Evolutionary conservation across 1,140 invertebrate species (phyloP), one percentile per base, ranked within the genome.

Genomic region (Drosophila lowei): DNA sequence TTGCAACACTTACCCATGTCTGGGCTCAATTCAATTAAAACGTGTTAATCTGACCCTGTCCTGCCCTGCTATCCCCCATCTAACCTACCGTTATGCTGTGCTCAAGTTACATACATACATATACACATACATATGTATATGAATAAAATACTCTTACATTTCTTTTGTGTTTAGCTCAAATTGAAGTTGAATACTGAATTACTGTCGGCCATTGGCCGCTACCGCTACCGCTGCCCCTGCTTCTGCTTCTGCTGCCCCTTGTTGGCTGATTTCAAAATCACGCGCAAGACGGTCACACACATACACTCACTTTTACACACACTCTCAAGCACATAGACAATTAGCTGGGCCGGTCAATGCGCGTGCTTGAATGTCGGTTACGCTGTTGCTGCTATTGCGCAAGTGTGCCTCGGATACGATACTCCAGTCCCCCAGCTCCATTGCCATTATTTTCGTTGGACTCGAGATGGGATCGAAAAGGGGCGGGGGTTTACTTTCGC

Each of bases 401-500:
- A 86, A 85, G 81, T 86, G 66, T 77, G 68, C 15, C 60, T 25
- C 53, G 61, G 61, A 38, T 62, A 49, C 42, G 50, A 38, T 62
- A 49, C 42, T 47, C 41, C 34, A 50, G 62, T 62, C 65, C 63
- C 66, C 54, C 54, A 28, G 55, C 56, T 60, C 59, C 64, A 84
- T 74, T 81, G 75, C 63, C 68, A 79, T 84, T 81, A 62, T 73
- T 76, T 38, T 62, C 66, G 47, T 57, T 71, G 57, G 57, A 25
- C 23, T 25, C 23, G 28, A 38, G 38, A 28, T 21, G 54, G 54
- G 53, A 54, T 54, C 6, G 30, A 25, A 5, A 43, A 66, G 8
- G 43, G 72, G 59, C 66, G 46, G 70, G 56, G 46, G 63, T 72
- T 75, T 77, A 78, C 83, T 88, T 86, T 86, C 74, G 81, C 81